Evolutionary conservation across 1,140 invertebrate genomes (phyloP).

Genomic region (Lasioglossum baleicum): DNA sequence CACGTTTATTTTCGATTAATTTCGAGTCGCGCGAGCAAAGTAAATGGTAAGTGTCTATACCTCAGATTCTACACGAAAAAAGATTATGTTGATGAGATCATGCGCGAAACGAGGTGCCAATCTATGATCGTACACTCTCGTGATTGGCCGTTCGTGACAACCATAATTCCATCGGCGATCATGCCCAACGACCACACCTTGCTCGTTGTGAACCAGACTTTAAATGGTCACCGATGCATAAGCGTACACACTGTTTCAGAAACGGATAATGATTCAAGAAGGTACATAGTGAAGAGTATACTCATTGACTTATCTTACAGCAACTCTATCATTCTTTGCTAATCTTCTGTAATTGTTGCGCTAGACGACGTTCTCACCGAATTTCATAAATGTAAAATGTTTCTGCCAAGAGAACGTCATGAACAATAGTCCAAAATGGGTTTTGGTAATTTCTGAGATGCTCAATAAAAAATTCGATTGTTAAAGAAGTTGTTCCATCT

Average conservation of each 20-base stretch:
- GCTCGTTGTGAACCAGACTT: not conserved
- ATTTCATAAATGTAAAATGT: too few relatives aligned
- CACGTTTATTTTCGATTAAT: not conserved
- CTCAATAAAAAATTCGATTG: too few relatives aligned
- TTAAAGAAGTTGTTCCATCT: too few relatives aligned
- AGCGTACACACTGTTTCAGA: not conserved
- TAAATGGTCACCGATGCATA: slow-evolving; percentile 11
- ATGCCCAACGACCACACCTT: slow-evolving; percentile 8
- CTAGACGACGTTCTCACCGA: too few relatives aligned
- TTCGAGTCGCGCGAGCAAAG: too few relatives aligned
- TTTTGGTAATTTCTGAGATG: too few relatives aligned
- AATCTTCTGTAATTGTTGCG: too few relatives aligned
- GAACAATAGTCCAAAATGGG: too few relatives aligned
- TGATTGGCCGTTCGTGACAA: slow-evolving; percentile 21
- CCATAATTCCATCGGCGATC: slow-evolving; percentile 5
- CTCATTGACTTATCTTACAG: too few relatives aligned
- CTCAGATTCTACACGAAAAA: not conserved
- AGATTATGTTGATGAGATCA: slow-evolving; percentile 7
- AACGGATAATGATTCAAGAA: not conserved
- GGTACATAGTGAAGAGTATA: too few relatives aligned
- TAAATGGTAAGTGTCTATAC: not conserved
- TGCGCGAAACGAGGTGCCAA: not conserved
- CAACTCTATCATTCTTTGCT: too few relatives aligned
- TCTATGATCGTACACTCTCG: slow-evolving; percentile 8
- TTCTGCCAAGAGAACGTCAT: too few relatives aligned